A percentile compares a stretch with the other conserved stretches of the same genome.
Conservation (phyloP, 2,797 vertebrate species). For the Myotis planiceps region DNA sequence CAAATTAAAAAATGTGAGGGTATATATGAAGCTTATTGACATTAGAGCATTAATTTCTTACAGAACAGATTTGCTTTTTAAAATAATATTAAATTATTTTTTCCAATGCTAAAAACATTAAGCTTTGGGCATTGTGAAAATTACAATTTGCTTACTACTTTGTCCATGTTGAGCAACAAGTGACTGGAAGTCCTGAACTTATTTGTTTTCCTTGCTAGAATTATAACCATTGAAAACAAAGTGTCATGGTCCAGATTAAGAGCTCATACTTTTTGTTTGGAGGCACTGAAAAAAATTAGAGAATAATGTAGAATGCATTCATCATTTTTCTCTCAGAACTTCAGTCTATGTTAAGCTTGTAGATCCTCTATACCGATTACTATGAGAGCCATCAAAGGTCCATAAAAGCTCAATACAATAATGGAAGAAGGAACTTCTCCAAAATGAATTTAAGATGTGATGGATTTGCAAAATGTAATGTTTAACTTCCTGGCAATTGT, state of each 20-base stretch:
- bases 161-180: background rate
- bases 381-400: conserved; percentile 23
- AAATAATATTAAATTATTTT: background rate
- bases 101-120: background rate
- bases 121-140: background rate
- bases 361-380: background rate
- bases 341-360: background rate
- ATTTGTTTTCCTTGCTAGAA: background rate
- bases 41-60: background rate
- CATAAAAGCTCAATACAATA: conserved; percentile 54
- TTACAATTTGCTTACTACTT: background rate
- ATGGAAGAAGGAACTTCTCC: conserved; percentile 57
- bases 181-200: background rate
- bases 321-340: background rate
- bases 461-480: conserved; percentile 52
- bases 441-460: conserved; percentile 65
- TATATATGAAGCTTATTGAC: background rate
- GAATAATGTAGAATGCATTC: background rate
- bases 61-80: background rate
- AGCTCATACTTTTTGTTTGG: background rate
- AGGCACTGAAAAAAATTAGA: background rate
- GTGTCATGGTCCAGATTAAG: background rate
- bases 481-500: conserved; percentile 64
- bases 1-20: background rate
- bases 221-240: background rate